Evolutionary conservation across 1,140 invertebrate species (phyloP).

Genomic region (Zaprionus davidi): DNA sequence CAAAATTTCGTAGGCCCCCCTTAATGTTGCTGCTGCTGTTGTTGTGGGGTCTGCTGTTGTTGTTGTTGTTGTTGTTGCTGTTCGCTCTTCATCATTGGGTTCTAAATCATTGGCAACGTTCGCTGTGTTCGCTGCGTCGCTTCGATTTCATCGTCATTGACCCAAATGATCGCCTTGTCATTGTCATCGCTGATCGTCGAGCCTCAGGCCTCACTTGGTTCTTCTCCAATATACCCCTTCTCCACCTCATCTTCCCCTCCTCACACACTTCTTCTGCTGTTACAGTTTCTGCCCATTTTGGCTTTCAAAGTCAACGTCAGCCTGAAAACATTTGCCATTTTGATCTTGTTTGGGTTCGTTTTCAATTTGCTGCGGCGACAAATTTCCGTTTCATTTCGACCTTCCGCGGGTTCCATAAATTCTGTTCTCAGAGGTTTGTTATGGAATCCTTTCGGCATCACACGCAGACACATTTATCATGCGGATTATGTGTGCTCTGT

Average conservation of each 20-base stretch:
- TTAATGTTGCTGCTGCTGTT: constrained; percentile 9
- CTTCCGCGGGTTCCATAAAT: constrained; percentile 61
- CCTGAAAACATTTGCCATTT: constrained; percentile 25
- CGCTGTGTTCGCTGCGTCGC: constrained; percentile 29
- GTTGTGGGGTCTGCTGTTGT: constrained; percentile 13
- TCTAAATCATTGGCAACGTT: constrained; percentile 71
- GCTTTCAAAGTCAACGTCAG: constrained; percentile 53
- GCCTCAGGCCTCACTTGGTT: constrained; percentile 6
- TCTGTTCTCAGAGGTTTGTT: constrained; percentile 53
- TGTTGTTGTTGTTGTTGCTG: constrained; percentile 13
- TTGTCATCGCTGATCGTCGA: constrained; percentile 17
- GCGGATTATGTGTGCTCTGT: constrained; percentile 35
- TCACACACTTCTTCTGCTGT: constrained; percentile 17
- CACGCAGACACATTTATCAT: constrained; percentile 60
- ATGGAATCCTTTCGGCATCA: constrained; percentile 54
- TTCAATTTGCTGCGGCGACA: constrained; percentile 77
- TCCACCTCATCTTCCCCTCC: background rate
- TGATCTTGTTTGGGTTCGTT: constrained; percentile 26
- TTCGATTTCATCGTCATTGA: constrained; percentile 77
- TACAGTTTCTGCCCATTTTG: constrained; percentile 47
- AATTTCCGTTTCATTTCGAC: constrained; percentile 74
- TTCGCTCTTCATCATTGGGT: constrained; percentile 40
- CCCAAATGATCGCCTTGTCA: constrained; percentile 78
- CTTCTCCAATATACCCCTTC: background rate
- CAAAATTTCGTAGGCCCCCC: constrained; percentile 13